Conservation (phyloP, 2,113 vertebrate genomes). For the Laterallus jamaicensis region DNA sequence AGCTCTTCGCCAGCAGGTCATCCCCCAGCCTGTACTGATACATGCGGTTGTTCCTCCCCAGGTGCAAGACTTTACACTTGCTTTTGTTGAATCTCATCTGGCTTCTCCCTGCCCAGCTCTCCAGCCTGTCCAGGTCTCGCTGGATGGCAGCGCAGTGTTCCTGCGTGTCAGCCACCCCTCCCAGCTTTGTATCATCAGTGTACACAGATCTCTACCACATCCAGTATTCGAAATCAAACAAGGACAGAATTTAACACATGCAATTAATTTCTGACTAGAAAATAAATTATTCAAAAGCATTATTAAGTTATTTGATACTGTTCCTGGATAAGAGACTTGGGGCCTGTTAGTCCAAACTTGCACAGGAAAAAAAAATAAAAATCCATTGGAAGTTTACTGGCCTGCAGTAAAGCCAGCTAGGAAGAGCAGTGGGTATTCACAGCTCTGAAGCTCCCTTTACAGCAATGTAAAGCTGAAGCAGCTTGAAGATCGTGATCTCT, state of each 20-base stretch:
- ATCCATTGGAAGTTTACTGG: background rate
- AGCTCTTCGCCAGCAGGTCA: too few relatives aligned
- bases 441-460: background rate
- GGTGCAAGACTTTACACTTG: too few relatives aligned
- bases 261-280: background rate
- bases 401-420: background rate
- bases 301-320: background rate
- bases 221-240: background rate
- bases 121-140: too few relatives aligned
- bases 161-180: too few relatives aligned
- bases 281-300: constrained; percentile 10
- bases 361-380: background rate
- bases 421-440: background rate
- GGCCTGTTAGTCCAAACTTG: background rate
- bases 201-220: background rate
- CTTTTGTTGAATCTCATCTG: too few relatives aligned
- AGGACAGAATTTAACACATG: background rate
- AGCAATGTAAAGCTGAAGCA: background rate
- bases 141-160: too few relatives aligned
- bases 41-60: too few relatives aligned
- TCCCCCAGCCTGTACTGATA: too few relatives aligned
- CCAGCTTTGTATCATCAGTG: too few relatives aligned
- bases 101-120: too few relatives aligned
- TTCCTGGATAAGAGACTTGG: background rate
- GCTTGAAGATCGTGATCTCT: background rate